Conservation (phyloP, 2,113 vertebrate species). For the Raja brachyura region DNA sequence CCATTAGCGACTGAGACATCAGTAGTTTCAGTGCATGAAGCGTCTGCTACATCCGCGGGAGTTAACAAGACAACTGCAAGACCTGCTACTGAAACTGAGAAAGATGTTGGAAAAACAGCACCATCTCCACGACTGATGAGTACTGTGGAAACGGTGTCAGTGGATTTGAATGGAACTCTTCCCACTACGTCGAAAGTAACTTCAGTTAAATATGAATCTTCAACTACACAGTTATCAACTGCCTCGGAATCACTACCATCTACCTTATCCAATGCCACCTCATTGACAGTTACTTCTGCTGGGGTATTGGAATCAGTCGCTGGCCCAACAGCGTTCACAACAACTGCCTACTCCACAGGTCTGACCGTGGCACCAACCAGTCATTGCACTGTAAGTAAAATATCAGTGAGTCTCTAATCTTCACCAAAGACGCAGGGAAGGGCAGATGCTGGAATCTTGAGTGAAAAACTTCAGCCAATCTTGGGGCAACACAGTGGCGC, state of each 20-base stretch:
- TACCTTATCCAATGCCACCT: slow-evolving; percentile 10
- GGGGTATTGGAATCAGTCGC: background rate
- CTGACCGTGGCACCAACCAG: slow-evolving; percentile 44
- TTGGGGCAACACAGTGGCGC: too few relatives aligned
- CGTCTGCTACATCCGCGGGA: background rate
- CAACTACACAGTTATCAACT: background rate
- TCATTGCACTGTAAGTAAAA: slow-evolving; percentile 57
- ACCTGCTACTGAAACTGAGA: background rate
- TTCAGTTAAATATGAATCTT: background rate
- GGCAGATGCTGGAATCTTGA: too few relatives aligned
- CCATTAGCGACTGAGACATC: slow-evolving; percentile 28
- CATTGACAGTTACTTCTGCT: background rate
- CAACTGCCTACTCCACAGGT: slow-evolving; percentile 20
- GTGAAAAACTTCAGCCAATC: too few relatives aligned
- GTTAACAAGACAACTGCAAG: slow-evolving; percentile 7
- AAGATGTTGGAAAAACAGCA: background rate
- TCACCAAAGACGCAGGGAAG: background rate
- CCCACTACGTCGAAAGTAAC: background rate
- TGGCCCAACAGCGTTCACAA: slow-evolving; percentile 40
- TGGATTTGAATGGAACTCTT: background rate
- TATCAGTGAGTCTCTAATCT: slow-evolving; percentile 37
- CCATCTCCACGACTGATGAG: background rate
- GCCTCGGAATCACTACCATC: background rate
- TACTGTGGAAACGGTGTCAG: background rate
- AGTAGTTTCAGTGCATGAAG: slow-evolving; percentile 22